Percentiles rank a stretch among this genome's conserved stretches.
These are phyloP conservation scores for Fregetta grallaria DNA, from an alignment of 2,113 vertebrate genomes.

Conservation along the genomic window DNA sequence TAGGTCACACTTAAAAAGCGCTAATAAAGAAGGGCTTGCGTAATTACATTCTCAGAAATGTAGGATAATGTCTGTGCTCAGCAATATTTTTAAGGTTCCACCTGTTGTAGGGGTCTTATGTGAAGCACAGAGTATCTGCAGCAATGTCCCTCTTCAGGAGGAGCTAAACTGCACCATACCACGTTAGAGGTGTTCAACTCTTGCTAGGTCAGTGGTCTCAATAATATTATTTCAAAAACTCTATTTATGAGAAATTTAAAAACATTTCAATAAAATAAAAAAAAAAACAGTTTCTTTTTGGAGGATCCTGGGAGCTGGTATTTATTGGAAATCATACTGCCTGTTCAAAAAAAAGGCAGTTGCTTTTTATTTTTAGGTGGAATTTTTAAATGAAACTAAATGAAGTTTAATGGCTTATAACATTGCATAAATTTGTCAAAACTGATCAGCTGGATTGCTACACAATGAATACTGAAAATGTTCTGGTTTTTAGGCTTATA, in stretches of 20 bases:
- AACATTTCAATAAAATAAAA: background rate
- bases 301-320: background rate
- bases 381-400: slow-evolving; percentile 57
- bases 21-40: background rate
- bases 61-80: background rate
- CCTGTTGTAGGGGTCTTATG: background rate
- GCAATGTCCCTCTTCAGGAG: background rate
- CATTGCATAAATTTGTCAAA: slow-evolving; percentile 69
- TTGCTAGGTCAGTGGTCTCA: background rate
- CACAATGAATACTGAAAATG: slow-evolving; percentile 62
- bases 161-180: background rate
- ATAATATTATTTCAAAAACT: background rate
- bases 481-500: slow-evolving; percentile 60
- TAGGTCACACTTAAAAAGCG: background rate
- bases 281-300: background rate
- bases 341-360: background rate
- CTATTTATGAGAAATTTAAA: background rate
- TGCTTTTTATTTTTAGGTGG: slow-evolving; percentile 52
- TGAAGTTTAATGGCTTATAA: slow-evolving; percentile 67
- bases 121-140: background rate
- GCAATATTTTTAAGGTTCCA: background rate
- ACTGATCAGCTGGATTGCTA: slow-evolving; percentile 57
- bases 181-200: background rate
- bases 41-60: background rate
- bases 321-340: slow-evolving; percentile 9